Evolutionary conservation across 2,797 vertebrate genomes (phyloP).

Genomic region (Microtus obscurus): DNA sequence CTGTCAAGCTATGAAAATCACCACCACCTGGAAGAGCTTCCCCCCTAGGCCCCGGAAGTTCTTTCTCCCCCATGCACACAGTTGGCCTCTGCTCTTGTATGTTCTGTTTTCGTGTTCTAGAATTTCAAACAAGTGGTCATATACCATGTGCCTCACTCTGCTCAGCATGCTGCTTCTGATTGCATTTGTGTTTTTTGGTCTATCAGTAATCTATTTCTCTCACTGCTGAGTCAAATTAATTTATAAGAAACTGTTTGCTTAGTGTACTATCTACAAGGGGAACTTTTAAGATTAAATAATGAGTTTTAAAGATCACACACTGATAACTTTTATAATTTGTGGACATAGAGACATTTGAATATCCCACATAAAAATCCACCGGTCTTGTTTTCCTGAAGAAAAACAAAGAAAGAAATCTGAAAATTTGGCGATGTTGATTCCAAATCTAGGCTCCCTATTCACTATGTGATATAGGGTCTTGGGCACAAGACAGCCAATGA

Average conservation of each 20-base stretch:
- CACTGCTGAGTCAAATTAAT: background rate
- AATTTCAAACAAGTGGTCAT: background rate
- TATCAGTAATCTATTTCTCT: background rate
- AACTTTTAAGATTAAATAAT: slow-evolving; percentile 46
- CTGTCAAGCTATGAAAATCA: background rate
- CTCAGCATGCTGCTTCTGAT: background rate
- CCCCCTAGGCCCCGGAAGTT: background rate
- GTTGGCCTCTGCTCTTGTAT: background rate
- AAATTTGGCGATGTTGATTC: background rate
- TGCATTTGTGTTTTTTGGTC: background rate
- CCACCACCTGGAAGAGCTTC: background rate
- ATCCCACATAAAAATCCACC: slow-evolving; percentile 10
- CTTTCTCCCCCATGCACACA: background rate
- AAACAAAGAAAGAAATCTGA: background rate
- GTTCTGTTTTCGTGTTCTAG: background rate
- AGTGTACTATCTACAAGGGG: background rate
- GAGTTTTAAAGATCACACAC: slow-evolving; percentile 36
- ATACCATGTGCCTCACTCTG: background rate
- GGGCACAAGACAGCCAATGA: background rate
- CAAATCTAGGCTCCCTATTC: background rate
- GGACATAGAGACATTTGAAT: background rate
- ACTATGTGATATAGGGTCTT: background rate
- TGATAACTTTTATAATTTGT: slow-evolving; percentile 14
- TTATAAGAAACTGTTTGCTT: slow-evolving; percentile 15
- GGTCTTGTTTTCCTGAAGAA: background rate